These are phyloP conservation scores for Akabosia matsudoensis DNA, from an alignment of 1,140 invertebrate genomes.

Conservation along the genomic window DNA sequence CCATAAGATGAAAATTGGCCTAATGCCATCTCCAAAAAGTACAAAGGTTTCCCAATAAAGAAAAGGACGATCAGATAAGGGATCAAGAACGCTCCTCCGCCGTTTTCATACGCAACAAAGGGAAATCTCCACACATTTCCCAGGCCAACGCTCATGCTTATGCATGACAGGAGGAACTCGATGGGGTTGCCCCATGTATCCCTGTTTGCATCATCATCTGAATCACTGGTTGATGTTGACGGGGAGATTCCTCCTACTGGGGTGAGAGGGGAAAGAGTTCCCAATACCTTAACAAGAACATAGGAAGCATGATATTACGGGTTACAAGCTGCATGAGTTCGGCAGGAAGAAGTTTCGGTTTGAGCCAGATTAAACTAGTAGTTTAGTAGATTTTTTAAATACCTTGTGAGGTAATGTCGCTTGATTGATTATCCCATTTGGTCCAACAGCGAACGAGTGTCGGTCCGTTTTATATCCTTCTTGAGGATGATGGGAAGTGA, in stretches of 20 bases:
- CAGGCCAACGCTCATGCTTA: conserved; percentile 58
- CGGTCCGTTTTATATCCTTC: background rate
- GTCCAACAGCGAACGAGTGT: background rate
- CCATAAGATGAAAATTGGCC: conserved; percentile 54
- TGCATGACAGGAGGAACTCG: conserved; percentile 30
- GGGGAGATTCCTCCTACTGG: background rate
- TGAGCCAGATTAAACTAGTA: background rate
- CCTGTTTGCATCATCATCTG: background rate
- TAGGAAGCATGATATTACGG: background rate
- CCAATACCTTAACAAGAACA: background rate
- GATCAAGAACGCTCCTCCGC: conserved; percentile 4
- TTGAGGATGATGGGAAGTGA: background rate
- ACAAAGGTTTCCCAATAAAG: conserved; percentile 7
- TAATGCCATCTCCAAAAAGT: conserved; percentile 47
- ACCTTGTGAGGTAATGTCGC: background rate
- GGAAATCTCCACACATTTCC: conserved; percentile 49
- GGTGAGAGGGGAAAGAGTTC: background rate
- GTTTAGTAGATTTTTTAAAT: background rate
- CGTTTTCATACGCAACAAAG: conserved; percentile 52
- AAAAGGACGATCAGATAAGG: background rate
- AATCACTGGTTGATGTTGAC: background rate
- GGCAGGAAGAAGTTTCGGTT: background rate
- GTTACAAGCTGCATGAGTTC: background rate
- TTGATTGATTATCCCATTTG: background rate
- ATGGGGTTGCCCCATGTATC: conserved; percentile 31